Evolutionary conservation across 2,888 invertebrate genomes (phyloP).

Genomic region (Halictus ligatus): DNA sequence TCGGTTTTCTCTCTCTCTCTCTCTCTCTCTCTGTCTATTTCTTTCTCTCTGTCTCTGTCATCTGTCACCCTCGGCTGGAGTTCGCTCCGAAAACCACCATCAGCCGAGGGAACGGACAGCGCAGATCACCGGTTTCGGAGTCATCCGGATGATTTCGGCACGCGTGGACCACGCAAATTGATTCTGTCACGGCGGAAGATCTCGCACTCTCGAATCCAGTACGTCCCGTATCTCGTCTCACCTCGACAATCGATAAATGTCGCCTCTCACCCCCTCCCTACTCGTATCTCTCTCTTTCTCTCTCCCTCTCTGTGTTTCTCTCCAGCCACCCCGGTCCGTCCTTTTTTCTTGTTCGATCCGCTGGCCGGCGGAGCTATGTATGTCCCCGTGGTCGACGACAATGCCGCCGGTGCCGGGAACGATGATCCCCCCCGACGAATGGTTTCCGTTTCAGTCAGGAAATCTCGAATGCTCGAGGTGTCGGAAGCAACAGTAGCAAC

Average conservation of each 20-base stretch:
- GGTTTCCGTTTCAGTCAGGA: not conserved
- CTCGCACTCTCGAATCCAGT: conserved; percentile 47
- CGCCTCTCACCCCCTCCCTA: conserved; percentile 30
- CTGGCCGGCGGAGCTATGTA: not conserved
- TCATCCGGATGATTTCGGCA: conserved; percentile 9
- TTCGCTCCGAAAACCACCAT: conserved; percentile 23
- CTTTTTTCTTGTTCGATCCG: conserved; percentile 9
- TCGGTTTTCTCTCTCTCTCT: conserved; percentile 23
- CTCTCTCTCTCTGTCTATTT: too few species aligned
- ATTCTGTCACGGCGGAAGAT: conserved; percentile 51
- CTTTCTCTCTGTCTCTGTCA: conserved; percentile 35
- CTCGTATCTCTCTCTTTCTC: conserved; percentile 4
- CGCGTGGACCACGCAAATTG: conserved; percentile 47
- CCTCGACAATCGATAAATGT: conserved; percentile 60
- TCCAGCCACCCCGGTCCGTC: not conserved
- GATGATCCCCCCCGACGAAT: not conserved
- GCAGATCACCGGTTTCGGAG: not conserved
- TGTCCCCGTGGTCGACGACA: not conserved
- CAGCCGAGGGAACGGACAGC: conserved; percentile 14
- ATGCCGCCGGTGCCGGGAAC: not conserved
- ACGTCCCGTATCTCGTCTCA: conserved; percentile 48
- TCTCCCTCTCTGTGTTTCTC: not conserved
- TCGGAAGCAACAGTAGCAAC: conserved; percentile 17
- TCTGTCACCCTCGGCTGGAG: conserved; percentile 41
- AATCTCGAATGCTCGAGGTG: not conserved